These are phyloP conservation scores for Trachemys scripta DNA, from an alignment of 2,113 vertebrate genomes.

Conservation along the genomic window DNA sequence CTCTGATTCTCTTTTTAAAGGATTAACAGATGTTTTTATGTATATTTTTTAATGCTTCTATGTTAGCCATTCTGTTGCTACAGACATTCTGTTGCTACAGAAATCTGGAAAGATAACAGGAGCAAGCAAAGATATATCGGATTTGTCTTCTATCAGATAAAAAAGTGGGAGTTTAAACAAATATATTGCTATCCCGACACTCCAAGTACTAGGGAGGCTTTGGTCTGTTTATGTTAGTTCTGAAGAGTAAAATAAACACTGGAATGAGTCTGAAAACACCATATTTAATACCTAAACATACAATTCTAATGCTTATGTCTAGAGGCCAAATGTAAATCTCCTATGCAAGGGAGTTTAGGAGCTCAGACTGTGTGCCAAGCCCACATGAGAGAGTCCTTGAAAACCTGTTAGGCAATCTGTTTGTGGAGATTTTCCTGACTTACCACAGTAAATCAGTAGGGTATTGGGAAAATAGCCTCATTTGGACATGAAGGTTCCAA, in stretches of 20 bases:
- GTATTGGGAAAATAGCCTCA: not conserved
- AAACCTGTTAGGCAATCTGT: not conserved
- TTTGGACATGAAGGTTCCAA: not conserved
- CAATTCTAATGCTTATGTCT: not conserved
- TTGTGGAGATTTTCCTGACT: not conserved
- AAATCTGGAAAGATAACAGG: not conserved
- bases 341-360: not conserved
- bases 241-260: not conserved
- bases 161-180: not conserved
- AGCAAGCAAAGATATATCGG: not conserved
- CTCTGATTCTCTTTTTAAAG: not conserved
- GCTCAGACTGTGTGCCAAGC: conserved; percentile 8
- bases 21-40: not conserved
- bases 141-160: not conserved
- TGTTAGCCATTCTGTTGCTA: not conserved
- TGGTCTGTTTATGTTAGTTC: not conserved
- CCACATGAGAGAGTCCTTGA: not conserved
- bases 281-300: not conserved
- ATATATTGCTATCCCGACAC: not conserved
- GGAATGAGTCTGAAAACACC: not conserved
- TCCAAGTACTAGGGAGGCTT: not conserved
- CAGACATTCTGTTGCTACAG: not conserved
- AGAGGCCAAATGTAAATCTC: not conserved
- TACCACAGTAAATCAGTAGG: not conserved
- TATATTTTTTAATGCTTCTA: not conserved